Evolutionary conservation across 2,113 vertebrate species (phyloP), one percentile per base, ranked within the genome.

Genomic region (Brachionichthys hirsutus): DNA sequence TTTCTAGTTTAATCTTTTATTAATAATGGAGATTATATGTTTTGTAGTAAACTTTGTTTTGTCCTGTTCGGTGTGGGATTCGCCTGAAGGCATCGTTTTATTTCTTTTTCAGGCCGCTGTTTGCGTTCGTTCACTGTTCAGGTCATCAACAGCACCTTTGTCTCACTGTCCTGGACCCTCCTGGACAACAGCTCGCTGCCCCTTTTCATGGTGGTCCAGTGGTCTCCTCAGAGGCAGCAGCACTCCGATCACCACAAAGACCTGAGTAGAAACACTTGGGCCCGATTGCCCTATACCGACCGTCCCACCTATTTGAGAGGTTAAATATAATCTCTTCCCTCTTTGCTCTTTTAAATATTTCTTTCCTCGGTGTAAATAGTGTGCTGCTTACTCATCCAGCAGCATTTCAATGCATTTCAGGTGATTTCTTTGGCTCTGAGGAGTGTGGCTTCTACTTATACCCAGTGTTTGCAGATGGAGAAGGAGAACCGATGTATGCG

Each of bases 381-480:
- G 15, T 3, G 5, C 4, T 6, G 13, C 15, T 15, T 4, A 30
- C 24, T 42, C 13, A 42, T 40, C 11, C 12, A 20, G 40, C n/a
- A 47, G 22, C 2, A 8, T 52, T 47, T 15, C 2, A 19, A 6
- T 40, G 11, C 15, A 6, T 83, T 73, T 70, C 80, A 98, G 96
- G 94, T 62, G 76, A 93, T 76, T 97, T 98, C 45, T 91, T 93
- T 48, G 88, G 86, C n/a, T 85, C 92, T n/a, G 93, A 96, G 64
- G 92, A 93, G 46, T 94, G 92, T 53, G 83, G 73, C 56, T 97
- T 98, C 81, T 90, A 84, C 80, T 82, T 98, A 78, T 94, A 90
- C 53, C 94, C 96, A 1, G 70, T 98, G 83, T 96, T 95, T 90
- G 72, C 73, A 55, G 93, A 92, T 77, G 93, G 94, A 70, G 91